These are phyloP conservation scores for Ips typographus DNA, from an alignment of 1,140 invertebrate genomes.

Conservation along the genomic window DNA sequence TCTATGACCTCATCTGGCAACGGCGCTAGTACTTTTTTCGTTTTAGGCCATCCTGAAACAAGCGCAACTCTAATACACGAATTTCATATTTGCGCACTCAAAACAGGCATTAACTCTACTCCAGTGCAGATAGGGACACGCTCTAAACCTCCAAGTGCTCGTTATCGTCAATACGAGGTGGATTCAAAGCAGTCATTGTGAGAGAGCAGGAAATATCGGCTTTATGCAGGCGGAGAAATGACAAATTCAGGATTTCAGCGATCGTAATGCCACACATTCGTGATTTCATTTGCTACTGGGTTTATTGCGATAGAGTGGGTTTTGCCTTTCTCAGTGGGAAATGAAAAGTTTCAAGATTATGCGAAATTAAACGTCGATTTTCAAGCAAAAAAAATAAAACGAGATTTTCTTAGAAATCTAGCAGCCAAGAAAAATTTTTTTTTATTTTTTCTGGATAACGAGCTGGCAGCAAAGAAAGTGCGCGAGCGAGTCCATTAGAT, in stretches of 20 bases:
- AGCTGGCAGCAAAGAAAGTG: no score
- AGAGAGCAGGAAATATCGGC: slow-evolving; percentile 3
- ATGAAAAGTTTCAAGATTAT: no score
- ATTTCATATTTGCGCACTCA: neutral
- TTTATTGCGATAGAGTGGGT: no score
- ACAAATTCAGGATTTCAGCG: slow-evolving; percentile 4
- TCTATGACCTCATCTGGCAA: slow-evolving; percentile 27
- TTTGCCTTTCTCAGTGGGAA: no score
- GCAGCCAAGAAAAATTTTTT: no score
- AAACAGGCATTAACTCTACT: neutral
- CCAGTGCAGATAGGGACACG: neutral
- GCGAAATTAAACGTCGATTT: no score
- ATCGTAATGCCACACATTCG: slow-evolving; percentile 9
- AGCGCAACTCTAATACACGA: neutral
- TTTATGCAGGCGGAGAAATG: slow-evolving; percentile 4
- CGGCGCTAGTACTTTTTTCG: slow-evolving; percentile 12
- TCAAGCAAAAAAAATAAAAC: no score
- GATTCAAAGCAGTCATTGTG: slow-evolving; percentile 7
- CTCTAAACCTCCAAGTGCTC: neutral
- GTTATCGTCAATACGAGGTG: slow-evolving; percentile 7
- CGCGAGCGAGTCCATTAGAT: slow-evolving; percentile 21
- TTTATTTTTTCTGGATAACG: no score
- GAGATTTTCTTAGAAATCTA: no score
- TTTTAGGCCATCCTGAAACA: slow-evolving; percentile 26
- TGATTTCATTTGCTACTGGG: slow-evolving; percentile 1